phyloP scores from a whole-genome alignment of 1,140 invertebrate species.

The Panulirus ornatus region DNA sequence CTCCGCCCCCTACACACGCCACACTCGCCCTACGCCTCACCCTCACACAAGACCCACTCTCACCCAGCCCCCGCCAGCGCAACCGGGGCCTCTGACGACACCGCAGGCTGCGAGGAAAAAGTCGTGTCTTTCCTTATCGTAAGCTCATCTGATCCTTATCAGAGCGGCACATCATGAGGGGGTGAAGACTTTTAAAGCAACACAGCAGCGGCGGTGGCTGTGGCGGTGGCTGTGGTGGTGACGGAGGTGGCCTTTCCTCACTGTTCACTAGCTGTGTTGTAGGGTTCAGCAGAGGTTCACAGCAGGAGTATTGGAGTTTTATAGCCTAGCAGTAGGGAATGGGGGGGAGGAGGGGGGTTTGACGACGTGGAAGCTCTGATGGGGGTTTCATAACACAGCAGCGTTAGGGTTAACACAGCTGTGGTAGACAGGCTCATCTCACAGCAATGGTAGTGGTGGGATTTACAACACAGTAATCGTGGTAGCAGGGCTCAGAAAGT shows the following conservation, averaged over 20 bases:
- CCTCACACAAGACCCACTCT: neutral
- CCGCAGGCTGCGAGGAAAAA: constrained; percentile 28
- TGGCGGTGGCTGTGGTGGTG: neutral
- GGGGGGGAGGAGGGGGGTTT: no score
- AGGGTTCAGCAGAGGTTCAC: no score
- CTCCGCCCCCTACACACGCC: neutral
- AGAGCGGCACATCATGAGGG: constrained; percentile 11
- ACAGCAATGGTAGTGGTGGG: no score
- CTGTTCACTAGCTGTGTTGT: no score
- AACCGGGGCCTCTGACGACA: neutral
- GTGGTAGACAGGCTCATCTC: no score
- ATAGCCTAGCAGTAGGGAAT: neutral
- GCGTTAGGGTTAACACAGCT: no score
- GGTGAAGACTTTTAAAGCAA: constrained; percentile 42
- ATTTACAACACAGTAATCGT: no score
- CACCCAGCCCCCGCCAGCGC: neutral
- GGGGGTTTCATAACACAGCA: no score
- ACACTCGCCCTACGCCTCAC: neutral
- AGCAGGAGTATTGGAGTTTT: no score
- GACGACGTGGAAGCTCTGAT: no score
- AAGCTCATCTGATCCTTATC: constrained; percentile 50
- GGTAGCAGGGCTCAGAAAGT: no score
- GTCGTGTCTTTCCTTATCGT: constrained; percentile 43
- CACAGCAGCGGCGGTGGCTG: neutral
- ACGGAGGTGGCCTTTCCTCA: no score